phyloP scores from a whole-genome alignment of 2,113 vertebrate genomes.

The Megaleporinus macrocephalus region DNA sequence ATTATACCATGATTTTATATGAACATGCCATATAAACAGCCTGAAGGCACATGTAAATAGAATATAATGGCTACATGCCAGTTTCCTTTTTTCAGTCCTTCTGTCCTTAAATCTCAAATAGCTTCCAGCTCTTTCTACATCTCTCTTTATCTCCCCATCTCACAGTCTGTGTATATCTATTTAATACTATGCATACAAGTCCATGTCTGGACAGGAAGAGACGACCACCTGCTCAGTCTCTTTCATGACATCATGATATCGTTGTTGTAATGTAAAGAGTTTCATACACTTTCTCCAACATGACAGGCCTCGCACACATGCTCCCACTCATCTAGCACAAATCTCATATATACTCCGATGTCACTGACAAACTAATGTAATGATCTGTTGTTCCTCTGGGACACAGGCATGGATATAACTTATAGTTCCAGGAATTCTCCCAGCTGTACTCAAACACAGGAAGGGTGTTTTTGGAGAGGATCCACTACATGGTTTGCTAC shows the following conservation, averaged over 20 bases:
- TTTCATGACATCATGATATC: slow-evolving; percentile 16
- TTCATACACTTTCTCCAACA: background rate
- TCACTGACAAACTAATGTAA: slow-evolving; percentile 5
- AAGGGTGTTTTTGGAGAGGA: background rate
- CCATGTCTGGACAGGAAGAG: slow-evolving; percentile 20
- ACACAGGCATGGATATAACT: slow-evolving; percentile 1
- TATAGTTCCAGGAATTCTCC: slow-evolving; percentile 17
- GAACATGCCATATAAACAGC: no score
- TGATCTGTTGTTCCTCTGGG: background rate
- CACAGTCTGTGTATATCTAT: background rate
- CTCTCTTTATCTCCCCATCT: background rate
- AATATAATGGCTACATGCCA: no score
- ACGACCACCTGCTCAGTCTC: background rate
- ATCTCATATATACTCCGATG: background rate
- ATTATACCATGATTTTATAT: no score
- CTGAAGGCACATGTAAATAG: no score
- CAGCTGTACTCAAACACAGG: background rate
- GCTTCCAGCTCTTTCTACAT: background rate
- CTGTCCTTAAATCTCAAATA: no score
- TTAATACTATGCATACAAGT: background rate
- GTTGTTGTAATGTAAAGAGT: background rate
- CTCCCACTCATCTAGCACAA: background rate
- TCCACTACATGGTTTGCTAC: background rate
- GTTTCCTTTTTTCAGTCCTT: no score
- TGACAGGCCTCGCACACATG: slow-evolving; percentile 12